Evolutionary conservation across 92 coral and sea anemone genomes (phyloP).

Genomic region (Blastomussa wellsi): DNA sequence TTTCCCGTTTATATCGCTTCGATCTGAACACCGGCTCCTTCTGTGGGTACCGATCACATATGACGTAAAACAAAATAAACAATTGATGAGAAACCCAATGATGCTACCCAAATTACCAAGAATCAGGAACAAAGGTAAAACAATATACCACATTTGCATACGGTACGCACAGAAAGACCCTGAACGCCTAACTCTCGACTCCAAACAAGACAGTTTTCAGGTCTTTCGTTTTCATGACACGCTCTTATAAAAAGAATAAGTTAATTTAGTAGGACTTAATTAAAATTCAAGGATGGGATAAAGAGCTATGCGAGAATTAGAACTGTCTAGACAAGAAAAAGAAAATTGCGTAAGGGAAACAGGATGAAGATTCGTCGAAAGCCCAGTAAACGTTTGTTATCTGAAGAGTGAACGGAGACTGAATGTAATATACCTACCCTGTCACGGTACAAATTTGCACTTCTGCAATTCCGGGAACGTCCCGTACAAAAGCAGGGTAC

Average conservation of each 20-base stretch:
- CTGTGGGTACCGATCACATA: too few relatives aligned
- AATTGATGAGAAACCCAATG: too few relatives aligned
- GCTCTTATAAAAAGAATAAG: neutral
- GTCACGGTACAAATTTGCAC: conserved; percentile 56
- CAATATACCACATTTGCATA: too few relatives aligned
- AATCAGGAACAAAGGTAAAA: too few relatives aligned
- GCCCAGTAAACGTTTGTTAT: neutral
- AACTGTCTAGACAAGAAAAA: neutral
- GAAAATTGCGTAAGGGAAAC: neutral
- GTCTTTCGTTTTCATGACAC: neutral
- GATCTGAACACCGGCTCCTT: too few relatives aligned
- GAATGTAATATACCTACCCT: conserved; percentile 16
- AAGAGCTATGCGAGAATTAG: neutral
- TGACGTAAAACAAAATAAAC: too few relatives aligned
- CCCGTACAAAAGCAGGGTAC: conserved; percentile 71
- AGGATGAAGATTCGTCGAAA: neutral
- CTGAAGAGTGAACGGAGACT: neutral
- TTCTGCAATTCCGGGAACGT: conserved; percentile 59
- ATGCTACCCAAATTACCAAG: too few relatives aligned
- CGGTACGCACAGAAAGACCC: too few relatives aligned
- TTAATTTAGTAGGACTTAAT: neutral
- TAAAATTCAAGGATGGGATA: neutral
- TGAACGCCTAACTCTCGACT: neutral
- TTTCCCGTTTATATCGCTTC: neutral
- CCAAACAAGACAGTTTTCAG: neutral